Percentiles rank a stretch among this genome's conserved stretches.
Conservation (phyloP, 1,140 invertebrate genomes). For the Drosophila nebulosa region DNA sequence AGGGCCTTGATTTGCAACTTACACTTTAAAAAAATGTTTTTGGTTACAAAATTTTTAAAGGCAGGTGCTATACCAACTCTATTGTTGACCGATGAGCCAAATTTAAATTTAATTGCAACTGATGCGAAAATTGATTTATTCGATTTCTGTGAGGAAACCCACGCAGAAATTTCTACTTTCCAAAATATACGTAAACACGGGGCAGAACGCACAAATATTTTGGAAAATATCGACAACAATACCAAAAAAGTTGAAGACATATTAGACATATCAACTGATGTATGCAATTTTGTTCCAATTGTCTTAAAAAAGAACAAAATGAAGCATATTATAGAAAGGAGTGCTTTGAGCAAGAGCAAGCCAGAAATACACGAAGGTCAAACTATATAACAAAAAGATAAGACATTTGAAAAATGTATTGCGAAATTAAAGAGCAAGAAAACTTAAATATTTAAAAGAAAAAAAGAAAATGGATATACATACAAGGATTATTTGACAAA, state of each 20-base stretch:
- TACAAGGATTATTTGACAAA: not conserved
- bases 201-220: no score
- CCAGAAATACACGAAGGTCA: not conserved
- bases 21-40: not conserved
- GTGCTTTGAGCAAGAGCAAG: not conserved
- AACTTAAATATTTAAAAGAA: not conserved
- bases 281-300: not conserved
- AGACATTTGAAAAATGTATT: not conserved
- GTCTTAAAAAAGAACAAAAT: not conserved
- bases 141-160: no score
- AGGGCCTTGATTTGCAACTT: not conserved
- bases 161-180: no score
- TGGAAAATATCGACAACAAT: no score
- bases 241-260: no score
- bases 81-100: not conserved
- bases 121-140: no score
- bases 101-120: not conserved
- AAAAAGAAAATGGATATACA: not conserved
- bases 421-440: not conserved
- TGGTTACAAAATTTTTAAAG: not conserved
- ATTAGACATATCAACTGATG: not conserved
- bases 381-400: not conserved
- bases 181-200: no score
- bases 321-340: not conserved
- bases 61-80: not conserved